Evolutionary conservation across 2,888 invertebrate species (phyloP), one percentile per base, ranked within the genome.

Genomic region (Prosopocoilus inquinatus): DNA sequence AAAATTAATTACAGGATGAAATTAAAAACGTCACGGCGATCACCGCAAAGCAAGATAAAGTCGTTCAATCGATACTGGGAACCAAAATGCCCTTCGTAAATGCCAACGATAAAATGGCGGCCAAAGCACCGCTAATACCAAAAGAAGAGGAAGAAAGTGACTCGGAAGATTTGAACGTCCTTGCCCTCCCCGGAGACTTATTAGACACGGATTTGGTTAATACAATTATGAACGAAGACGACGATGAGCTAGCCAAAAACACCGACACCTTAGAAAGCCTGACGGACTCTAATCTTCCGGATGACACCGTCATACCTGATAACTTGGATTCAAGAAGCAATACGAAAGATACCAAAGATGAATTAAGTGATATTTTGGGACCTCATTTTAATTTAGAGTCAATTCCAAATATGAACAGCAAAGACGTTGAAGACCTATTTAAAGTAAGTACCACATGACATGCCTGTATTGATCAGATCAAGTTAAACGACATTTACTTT

Each of bases 371-470:
- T 71, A 84, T 87, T 65, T 76, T 87, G 44, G 83, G 84, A 64
- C 81, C 84, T n/a, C 82, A 85, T 69, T 87, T 91, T 65, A 90
- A 86, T 70, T 74, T 92, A 54, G 91, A 91, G 69, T 85, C 88
- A 1, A 89, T 94, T 55, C 89, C 91, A 1, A 91, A 91, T 66
- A 94, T 94, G 84, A 93, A 94, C 75, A 87, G 90, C 70, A 91
- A 91, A 74, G 94, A 94, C 67, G 92, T 94, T 1, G 94, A 94
- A 70, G 94, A 94, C 75, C 89, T 94, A 70, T 92, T 95, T 77
- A 93, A 94, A 72, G 76, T 75, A 68, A 60, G 43, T 41, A 11
- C 11, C 11, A 44, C 1, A 8, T n/a, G 28, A n/a, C n/a, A n/a
- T n/a, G 3, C 4, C 3, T 28, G 3, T 28, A 3, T 28, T n/a